Conservation (phyloP, 2,113 vertebrate species). For the Proterorhinus semilunaris region DNA sequence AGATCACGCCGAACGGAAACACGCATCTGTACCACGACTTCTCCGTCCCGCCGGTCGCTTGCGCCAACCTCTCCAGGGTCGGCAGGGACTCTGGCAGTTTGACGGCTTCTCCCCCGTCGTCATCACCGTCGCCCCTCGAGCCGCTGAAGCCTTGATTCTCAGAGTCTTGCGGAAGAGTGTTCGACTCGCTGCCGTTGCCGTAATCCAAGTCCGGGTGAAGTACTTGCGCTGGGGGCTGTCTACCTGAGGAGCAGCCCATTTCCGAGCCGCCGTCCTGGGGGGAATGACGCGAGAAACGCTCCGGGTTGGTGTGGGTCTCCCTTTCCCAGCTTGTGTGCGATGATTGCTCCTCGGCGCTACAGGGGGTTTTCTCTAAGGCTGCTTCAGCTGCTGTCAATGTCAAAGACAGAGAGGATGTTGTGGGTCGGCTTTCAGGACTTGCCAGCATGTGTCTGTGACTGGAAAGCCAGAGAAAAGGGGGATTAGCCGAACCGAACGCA, state of each 20-base stretch:
- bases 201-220: slow-evolving; percentile 69
- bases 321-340: slow-evolving; percentile 1
- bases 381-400: slow-evolving; percentile 29
- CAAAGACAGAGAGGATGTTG: slow-evolving; percentile 30
- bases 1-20: slow-evolving; percentile 82
- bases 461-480: slow-evolving; percentile 22
- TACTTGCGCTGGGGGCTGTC: slow-evolving; percentile 62
- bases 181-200: slow-evolving; percentile 58
- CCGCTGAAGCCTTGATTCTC: slow-evolving; percentile 64
- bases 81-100: slow-evolving; percentile 71
- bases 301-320: slow-evolving; percentile 7
- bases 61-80: slow-evolving; percentile 80
- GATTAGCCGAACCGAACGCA: slow-evolving; percentile 1
- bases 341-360: slow-evolving; percentile 14
- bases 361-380: slow-evolving; percentile 34
- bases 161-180: slow-evolving; percentile 72
- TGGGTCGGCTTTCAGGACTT: slow-evolving; percentile 34
- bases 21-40: slow-evolving; percentile 86
- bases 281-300: slow-evolving; percentile 5
- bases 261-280: slow-evolving; percentile 34
- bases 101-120: slow-evolving; percentile 39
- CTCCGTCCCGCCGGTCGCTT: slow-evolving; percentile 85
- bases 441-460: slow-evolving; percentile 55
- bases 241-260: slow-evolving; percentile 79
- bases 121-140: slow-evolving; percentile 48